Conservation (phyloP, 2,113 vertebrate species). For the Ophthalmolycus amberensis region DNA sequence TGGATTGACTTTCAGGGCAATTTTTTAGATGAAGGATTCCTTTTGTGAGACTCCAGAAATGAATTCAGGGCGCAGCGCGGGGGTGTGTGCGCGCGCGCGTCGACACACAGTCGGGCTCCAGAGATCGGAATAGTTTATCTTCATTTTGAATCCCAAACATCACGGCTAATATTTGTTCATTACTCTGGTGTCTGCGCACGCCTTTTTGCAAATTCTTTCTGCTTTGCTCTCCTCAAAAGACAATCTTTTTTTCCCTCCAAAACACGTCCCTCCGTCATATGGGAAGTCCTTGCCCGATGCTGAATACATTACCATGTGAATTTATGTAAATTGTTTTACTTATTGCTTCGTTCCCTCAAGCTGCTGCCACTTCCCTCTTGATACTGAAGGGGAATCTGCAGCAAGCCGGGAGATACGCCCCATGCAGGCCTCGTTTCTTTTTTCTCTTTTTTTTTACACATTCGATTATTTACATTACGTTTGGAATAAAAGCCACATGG, state of each 20-base stretch:
- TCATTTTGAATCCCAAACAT: slow-evolving; percentile 64
- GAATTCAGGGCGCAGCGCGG: not conserved
- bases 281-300: slow-evolving; percentile 64
- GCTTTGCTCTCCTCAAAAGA: slow-evolving; percentile 59
- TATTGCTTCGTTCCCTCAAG: slow-evolving; percentile 71
- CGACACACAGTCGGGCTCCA: slow-evolving; percentile 32
- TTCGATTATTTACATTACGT: slow-evolving; percentile 6
- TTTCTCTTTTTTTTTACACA: not conserved
- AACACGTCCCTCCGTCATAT: slow-evolving; percentile 63
- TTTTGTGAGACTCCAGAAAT: slow-evolving; percentile 45
- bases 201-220: slow-evolving; percentile 45
- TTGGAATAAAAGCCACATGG: not conserved
- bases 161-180: slow-evolving; percentile 70
- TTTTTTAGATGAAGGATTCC: slow-evolving; percentile 13
- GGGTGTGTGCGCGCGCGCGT: slow-evolving; percentile 5
- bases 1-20: slow-evolving; percentile 29
- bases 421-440: not conserved
- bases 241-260: not conserved
- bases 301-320: slow-evolving; percentile 81
- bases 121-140: slow-evolving; percentile 67
- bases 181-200: slow-evolving; percentile 47
- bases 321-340: slow-evolving; percentile 73
- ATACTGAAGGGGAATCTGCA: slow-evolving; percentile 52
- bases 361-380: slow-evolving; percentile 63
- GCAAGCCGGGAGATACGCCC: slow-evolving; percentile 23